Conservation (phyloP, 2,888 invertebrate species). For the Machimus atricapillus region DNA sequence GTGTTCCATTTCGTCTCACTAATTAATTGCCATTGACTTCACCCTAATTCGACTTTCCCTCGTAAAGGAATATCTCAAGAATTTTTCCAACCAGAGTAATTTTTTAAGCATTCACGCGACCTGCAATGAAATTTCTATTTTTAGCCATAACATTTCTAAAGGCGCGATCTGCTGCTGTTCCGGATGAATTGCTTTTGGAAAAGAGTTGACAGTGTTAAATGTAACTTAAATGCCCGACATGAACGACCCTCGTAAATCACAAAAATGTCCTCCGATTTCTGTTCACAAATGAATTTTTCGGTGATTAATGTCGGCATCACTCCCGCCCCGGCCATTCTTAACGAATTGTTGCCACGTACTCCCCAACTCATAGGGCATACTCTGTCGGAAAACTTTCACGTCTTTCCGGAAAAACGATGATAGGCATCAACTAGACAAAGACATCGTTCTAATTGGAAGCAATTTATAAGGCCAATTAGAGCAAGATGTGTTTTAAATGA, state of each 20-base stretch:
- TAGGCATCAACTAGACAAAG: slow-evolving; percentile 34
- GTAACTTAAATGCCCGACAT: slow-evolving; percentile 37
- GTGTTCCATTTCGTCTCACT: not conserved
- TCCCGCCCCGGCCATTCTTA: not conserved
- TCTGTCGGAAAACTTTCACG: slow-evolving; percentile 1
- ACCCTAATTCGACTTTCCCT: not conserved
- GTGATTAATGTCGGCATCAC: slow-evolving; percentile 33
- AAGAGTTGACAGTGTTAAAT: slow-evolving; percentile 42
- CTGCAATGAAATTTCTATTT: slow-evolving; percentile 22
- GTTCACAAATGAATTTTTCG: slow-evolving; percentile 40
- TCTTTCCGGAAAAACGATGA: slow-evolving; percentile 3
- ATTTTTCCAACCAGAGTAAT: not conserved
- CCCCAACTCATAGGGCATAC: not conserved
- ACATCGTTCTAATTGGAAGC: slow-evolving; percentile 33
- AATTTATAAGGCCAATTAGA: slow-evolving; percentile 27
- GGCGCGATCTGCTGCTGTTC: not conserved
- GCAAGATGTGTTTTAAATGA: slow-evolving; percentile 29
- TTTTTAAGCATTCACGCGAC: not conserved
- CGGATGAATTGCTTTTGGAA: slow-evolving; percentile 9
- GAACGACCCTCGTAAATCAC: slow-evolving; percentile 39
- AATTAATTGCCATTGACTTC: not conserved
- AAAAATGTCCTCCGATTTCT: slow-evolving; percentile 38
- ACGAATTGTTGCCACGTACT: slow-evolving; percentile 34
- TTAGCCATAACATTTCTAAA: slow-evolving; percentile 8
- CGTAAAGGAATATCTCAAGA: not conserved